phyloP scores from a whole-genome alignment of 2,888 invertebrate genomes.

The Gari tellinella region DNA sequence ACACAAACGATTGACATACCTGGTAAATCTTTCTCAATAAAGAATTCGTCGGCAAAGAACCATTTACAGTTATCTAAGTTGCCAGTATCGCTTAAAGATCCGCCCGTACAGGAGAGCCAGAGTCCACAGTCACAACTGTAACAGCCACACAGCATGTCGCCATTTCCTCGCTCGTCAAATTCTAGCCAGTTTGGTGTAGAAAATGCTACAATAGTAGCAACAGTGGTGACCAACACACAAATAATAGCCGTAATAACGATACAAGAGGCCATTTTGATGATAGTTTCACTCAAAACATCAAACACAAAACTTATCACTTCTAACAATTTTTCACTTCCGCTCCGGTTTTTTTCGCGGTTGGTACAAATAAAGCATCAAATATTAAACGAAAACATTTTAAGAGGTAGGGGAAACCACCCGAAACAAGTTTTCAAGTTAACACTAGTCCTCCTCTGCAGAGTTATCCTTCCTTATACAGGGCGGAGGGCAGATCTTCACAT shows the following conservation, averaged over 20 bases:
- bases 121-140: constrained; percentile 74
- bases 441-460: too few species aligned
- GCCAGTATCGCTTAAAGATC: constrained; percentile 50
- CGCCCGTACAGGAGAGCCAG: constrained; percentile 72
- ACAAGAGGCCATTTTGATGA: constrained; percentile 72
- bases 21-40: constrained; percentile 71
- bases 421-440: too few species aligned
- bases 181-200: constrained; percentile 79
- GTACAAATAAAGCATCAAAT: too few species aligned
- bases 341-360: constrained; percentile 8
- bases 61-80: constrained; percentile 75
- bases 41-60: constrained; percentile 76
- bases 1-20: constrained; percentile 52
- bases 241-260: constrained; percentile 76
- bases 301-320: constrained; percentile 10
- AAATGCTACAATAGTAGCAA: constrained; percentile 78
- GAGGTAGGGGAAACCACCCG: too few species aligned
- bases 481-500: too few species aligned
- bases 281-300: neutral
- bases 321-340: constrained; percentile 38
- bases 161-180: constrained; percentile 55
- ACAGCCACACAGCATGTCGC: constrained; percentile 57
- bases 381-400: too few species aligned
- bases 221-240: constrained; percentile 78
- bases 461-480: too few species aligned